Evolutionary conservation across 2,888 invertebrate species (phyloP), one percentile per base, ranked within the genome.

Genomic region (Watsonalla binaria): DNA sequence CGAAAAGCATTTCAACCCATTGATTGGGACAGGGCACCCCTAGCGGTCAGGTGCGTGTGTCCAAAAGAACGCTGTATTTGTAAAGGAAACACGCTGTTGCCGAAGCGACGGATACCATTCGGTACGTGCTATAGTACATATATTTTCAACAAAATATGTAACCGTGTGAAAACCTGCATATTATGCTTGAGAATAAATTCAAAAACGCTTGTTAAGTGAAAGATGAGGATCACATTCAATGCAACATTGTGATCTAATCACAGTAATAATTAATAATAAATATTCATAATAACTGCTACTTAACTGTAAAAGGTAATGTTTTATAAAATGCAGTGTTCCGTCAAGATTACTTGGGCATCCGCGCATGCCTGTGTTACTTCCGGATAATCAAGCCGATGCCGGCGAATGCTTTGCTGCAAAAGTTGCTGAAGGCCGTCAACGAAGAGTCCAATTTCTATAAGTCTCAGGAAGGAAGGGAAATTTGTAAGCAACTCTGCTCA

Each of bases 31-130:
- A 8, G 47, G 13, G 51, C 55, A 6, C 55, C 55, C 2, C 24
- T 47, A 6, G 37, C 50, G 7, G 2, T 51, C 6, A 57, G 53
- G 50, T 65, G 67, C 39, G 50, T 45, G 0, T 64, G 65, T 47
- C 54, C 55, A 1, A 52, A 54, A 13, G 39, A 34, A 6, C 55
- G 59, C 8, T 56, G 56, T 46, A 52, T 50, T 24, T 64, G 67
- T 53, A 57, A 51, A 55, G 64, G 65, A 8, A 54, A 60, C 11
- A 55, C 58, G 8, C 15, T 62, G 6, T 49, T 58, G 0, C 62
- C 62, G 0, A 35, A 53, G 34, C 51, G 49, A 51, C 13, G 42
- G 7, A 56, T 64, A n/a, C 62, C 65, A 6, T 47, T 45, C 13
- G 59, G 67, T 67, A 58, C n/a, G 48, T n/a, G 9, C 37, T 11